These are phyloP conservation scores for Scelioninae gen. 1 DNA, from an alignment of 2,888 invertebrate genomes.

Conservation along the genomic window DNA sequence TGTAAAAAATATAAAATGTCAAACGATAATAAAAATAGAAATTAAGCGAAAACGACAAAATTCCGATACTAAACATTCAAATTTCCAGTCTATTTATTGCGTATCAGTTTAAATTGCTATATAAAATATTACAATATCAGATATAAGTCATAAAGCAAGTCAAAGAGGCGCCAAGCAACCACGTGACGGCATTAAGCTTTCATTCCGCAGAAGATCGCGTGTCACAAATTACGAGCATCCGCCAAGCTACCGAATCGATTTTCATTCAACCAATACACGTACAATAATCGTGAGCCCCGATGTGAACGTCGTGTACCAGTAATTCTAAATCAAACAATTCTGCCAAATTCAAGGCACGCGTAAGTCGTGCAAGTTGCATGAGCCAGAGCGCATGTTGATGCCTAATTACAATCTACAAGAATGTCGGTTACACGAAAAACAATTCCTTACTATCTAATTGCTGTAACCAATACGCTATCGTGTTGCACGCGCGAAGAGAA, in stretches of 20 bases:
- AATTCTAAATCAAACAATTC: conserved; percentile 75
- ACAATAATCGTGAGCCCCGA: conserved; percentile 58
- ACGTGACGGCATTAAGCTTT: conserved; percentile 79
- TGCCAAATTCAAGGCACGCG: conserved; percentile 64
- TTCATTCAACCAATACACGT: conserved; percentile 75
- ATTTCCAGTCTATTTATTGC: background rate
- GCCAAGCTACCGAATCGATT: conserved; percentile 79
- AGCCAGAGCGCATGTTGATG: conserved; percentile 60
- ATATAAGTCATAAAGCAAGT: conserved; percentile 57
- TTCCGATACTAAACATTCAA: background rate
- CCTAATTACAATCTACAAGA: conserved; percentile 63
- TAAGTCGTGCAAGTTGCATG: conserved; percentile 58
- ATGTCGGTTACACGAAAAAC: conserved; percentile 64
- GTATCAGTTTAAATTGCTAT: background rate
- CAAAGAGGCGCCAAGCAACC: conserved; percentile 73
- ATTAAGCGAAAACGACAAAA: background rate
- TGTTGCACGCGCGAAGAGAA: conserved; percentile 36
- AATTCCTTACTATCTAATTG: conserved; percentile 60
- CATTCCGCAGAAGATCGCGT: conserved; percentile 80
- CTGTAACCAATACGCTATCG: conserved; percentile 48
- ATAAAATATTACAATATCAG: background rate
- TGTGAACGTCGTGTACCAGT: conserved; percentile 62
- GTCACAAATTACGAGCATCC: conserved; percentile 82
- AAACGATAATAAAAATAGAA: background rate
- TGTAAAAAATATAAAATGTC: too few species aligned